These are phyloP conservation scores for Osmerus eperlanus DNA, from an alignment of 2,113 vertebrate species.

Conservation along the genomic window DNA sequence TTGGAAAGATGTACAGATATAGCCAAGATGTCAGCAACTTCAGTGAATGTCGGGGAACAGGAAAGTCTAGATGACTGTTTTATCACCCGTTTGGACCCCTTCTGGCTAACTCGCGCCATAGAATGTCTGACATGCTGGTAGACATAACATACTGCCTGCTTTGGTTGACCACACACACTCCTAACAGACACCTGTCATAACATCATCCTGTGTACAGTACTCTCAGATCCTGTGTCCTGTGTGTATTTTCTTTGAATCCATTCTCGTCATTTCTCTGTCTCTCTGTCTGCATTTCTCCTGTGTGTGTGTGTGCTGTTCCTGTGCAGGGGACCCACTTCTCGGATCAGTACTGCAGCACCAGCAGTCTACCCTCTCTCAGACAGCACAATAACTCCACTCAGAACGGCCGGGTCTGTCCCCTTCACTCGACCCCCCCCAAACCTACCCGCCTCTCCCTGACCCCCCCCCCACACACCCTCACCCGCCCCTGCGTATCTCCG, in stretches of 20 bases:
- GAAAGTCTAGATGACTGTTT: background rate
- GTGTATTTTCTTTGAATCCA: background rate
- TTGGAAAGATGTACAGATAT: too few relatives aligned
- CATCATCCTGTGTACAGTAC: background rate
- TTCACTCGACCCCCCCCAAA: background rate
- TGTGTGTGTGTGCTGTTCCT: background rate
- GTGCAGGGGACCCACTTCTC: conserved; percentile 33
- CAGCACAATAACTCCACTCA: conserved; percentile 21
- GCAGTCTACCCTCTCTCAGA: conserved; percentile 43
- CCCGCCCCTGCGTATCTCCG: background rate
- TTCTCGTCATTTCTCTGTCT: background rate
- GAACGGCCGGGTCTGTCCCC: conserved; percentile 46
- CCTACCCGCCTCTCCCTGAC: background rate
- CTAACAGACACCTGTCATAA: background rate
- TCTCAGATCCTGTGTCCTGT: background rate
- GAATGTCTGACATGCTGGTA: background rate
- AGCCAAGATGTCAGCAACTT: too few relatives aligned
- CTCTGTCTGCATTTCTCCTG: conserved; percentile 9
- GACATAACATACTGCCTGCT: background rate
- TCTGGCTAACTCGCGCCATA: background rate
- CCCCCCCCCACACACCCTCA: background rate
- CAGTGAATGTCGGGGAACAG: conserved; percentile 7
- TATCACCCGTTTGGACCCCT: background rate
- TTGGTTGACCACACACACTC: background rate
- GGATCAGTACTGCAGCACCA: conserved; percentile 43